These are phyloP conservation scores for Salpingus planirostris DNA, from an alignment of 2,888 invertebrate genomes.

Conservation along the genomic window DNA sequence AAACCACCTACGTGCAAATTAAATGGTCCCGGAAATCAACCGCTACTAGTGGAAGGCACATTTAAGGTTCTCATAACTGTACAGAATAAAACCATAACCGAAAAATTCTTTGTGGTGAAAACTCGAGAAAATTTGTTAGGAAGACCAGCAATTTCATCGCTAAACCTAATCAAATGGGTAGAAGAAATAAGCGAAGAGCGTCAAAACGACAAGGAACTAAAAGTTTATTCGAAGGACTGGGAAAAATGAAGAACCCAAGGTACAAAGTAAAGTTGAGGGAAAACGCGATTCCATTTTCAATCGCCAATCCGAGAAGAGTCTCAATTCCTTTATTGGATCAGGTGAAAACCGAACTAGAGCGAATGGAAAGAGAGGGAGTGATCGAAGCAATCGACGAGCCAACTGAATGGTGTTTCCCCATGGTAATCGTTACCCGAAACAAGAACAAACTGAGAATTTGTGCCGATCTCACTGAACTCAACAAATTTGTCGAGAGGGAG, in stretches of 20 bases:
- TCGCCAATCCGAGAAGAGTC: background rate
- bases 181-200: background rate
- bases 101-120: no score
- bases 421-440: constrained; percentile 28
- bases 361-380: constrained; percentile 21
- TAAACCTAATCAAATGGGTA: background rate
- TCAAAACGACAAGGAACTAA: background rate
- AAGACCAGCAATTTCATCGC: background rate
- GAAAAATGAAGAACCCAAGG: background rate
- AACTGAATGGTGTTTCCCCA: constrained; percentile 31
- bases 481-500: constrained; percentile 18
- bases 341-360: constrained; percentile 19
- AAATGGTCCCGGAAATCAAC: background rate
- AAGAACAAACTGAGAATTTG: constrained; percentile 21
- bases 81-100: no score
- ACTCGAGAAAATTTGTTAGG: background rate
- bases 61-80: no score
- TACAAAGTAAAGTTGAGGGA: background rate
- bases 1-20: background rate
- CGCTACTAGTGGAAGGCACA: no score
- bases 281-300: background rate
- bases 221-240: background rate
- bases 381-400: constrained; percentile 26
- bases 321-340: background rate
- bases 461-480: constrained; percentile 24